Conservation (phyloP, 2,888 invertebrate species). For the Vesta saturnalis region DNA sequence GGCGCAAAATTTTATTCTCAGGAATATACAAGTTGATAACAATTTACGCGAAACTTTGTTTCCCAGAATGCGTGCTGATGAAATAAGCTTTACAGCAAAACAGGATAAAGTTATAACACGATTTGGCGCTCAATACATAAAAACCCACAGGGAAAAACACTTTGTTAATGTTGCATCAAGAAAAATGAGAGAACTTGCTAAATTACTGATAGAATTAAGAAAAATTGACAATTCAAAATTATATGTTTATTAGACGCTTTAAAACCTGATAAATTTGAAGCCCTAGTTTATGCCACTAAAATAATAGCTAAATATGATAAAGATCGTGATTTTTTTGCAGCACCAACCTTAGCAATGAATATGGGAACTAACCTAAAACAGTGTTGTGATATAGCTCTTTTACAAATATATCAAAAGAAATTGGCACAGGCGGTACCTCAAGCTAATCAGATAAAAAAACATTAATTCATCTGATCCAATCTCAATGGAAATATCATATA, state of each 20-base stretch:
- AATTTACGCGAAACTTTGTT: conserved; percentile 26
- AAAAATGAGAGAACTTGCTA: conserved; percentile 40
- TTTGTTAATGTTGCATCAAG: conserved; percentile 31
- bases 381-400: conserved; percentile 37
- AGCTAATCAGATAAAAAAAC: no score
- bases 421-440: no score
- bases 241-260: conserved; percentile 24
- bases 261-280: conserved; percentile 32
- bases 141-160: conserved; percentile 37
- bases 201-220: conserved; percentile 35
- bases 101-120: conserved; percentile 5
- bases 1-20: neutral
- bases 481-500: no score
- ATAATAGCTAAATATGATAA: conserved; percentile 29
- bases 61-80: conserved; percentile 32
- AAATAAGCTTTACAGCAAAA: conserved; percentile 28
- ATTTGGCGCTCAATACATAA: conserved; percentile 37
- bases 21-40: conserved; percentile 12
- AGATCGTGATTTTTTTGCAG: conserved; percentile 18
- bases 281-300: conserved; percentile 35
- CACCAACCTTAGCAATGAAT: conserved; percentile 35
- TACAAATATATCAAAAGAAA: no score
- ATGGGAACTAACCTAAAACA: conserved; percentile 36
- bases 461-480: no score
- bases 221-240: conserved; percentile 28